Base-by-base conservation (phyloP, 2,113 vertebrate genomes). In the Nothocercus julius region DNA sequence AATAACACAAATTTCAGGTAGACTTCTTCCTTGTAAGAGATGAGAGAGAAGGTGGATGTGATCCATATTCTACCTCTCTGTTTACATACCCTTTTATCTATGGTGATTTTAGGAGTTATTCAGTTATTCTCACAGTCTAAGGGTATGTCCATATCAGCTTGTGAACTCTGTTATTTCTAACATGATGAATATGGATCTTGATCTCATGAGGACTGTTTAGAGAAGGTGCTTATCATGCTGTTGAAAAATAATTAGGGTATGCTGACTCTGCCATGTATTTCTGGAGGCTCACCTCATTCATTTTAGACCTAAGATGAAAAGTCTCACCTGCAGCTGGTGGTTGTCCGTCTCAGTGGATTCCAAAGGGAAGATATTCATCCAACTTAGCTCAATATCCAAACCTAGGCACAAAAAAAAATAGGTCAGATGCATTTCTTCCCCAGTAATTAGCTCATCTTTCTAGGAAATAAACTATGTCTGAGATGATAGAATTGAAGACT, bases 361-460 rank as follows among this genome's bases (percentile, higher is more conserved):
- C 44, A 44, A 9, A 67, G n/a, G 8, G 40, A 84, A 89, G 70
- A 82, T 9, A 47, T 1, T n/a, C 28, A 25, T 11, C 22, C n/a
- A 61, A 34, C 59, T 80, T 25, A 73, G 49, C 13, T 83, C 0
- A 0, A 10, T n/a, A 56, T 4, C 9, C 6, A 66, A 76, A 13
- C 28, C 30, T 58, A 32, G 54, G 17, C 30, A 58, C 28, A 58
- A 58, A 84, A 58, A 84, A 30, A 61, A 17, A 24, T 76, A 54
- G 11, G 63, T 30, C 40, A 66, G 63, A 27, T 85, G 3, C 70
- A 36, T 68, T 68, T 0, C 1, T 6, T 11, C 53, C 27, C 20
- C 28, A 74, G 5, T 30, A 67, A 63, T 63, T 9, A 89, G 9
- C 14, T 82, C 0, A 58, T 54, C 56, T 91, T 67, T n/a, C 69